Evolutionary conservation across 1,140 invertebrate species (phyloP), one percentile per base, ranked within the genome.

Genomic region (Fopius arisanus): DNA sequence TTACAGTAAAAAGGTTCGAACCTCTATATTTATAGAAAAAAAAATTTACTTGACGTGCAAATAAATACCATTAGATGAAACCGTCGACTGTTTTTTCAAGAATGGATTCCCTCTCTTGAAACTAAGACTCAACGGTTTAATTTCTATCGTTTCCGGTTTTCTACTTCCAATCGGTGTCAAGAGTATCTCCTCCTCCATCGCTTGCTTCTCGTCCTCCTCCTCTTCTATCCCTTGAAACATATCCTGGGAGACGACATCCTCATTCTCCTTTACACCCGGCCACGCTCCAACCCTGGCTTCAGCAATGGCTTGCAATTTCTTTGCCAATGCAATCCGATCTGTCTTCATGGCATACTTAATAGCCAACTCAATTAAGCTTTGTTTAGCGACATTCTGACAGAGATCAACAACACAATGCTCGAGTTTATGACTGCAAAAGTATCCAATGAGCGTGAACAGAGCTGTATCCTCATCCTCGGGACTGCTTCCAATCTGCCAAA

Each of bases 371-470:
- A 97, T 83, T 0, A 96, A 89, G 54, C 93, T 91, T 2, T 92
- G 89, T 76, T 93, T 93, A 12, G 91, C 91, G 83, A 98, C 92
- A 79, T 97, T 88, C 78, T 96, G 92, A 82, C 96, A 95, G 6
- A 98, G 88, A 84, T 98, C 96, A 3, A 96, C 83, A 0, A 95
- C 96, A 43, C 97, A 90, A 78, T 92, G 92, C 79, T 98, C 96
- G 43, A 94, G 90, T 84, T 96, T 95, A 82, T 91, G 92, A 76
- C 92, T 91, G 81, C 94, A 96, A 0, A 96, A 93, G 37, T 96
- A 85, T 19, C 95, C 96, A 90, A 98, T 97, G 21, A 97, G 84
- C 88, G 96, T 96, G 74, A 98, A 91, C 28, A 96, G 90, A n/a
- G 92, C 90, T 83, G 96, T 93, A 75, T 93, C 92, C 41, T 92